These are phyloP conservation scores for Willowsia nigromaculata DNA, from an alignment of 2,888 invertebrate species.

Conservation along the genomic window DNA sequence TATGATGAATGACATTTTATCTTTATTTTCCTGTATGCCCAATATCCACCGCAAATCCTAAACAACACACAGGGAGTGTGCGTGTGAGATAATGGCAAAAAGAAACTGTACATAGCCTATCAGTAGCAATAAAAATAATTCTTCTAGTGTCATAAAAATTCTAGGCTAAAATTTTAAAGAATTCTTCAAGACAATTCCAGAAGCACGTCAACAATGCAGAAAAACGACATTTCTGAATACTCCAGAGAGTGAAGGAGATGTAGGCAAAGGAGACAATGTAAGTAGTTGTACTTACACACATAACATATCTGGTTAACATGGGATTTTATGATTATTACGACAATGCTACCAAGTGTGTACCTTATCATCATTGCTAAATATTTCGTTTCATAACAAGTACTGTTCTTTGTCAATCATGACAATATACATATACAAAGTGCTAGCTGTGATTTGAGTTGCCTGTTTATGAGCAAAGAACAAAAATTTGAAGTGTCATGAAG, in stretches of 20 bases:
- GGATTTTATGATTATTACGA: neutral
- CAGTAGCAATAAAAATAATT: neutral
- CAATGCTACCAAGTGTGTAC: neutral
- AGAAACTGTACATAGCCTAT: neutral
- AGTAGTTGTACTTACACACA: neutral
- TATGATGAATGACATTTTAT: conserved; percentile 6
- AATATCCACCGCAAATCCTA: conserved; percentile 31
- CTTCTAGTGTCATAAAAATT: neutral
- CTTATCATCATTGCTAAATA: neutral
- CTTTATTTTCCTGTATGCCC: neutral
- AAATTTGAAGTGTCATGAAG: neutral
- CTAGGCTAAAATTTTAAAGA: neutral
- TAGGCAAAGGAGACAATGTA: neutral
- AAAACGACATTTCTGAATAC: conserved; percentile 14
- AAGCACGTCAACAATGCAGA: neutral
- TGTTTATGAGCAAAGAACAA: neutral
- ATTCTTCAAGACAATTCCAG: neutral
- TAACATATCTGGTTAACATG: neutral
- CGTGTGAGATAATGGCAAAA: neutral
- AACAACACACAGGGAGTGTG: conserved; percentile 7
- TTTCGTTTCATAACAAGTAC: conserved; percentile 18
- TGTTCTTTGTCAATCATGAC: conserved; percentile 28
- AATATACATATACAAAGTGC: neutral
- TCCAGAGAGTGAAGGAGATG: neutral
- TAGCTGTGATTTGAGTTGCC: no score